Conservation (phyloP, 2,888 invertebrate species). For the Periphyllus acericola region DNA sequence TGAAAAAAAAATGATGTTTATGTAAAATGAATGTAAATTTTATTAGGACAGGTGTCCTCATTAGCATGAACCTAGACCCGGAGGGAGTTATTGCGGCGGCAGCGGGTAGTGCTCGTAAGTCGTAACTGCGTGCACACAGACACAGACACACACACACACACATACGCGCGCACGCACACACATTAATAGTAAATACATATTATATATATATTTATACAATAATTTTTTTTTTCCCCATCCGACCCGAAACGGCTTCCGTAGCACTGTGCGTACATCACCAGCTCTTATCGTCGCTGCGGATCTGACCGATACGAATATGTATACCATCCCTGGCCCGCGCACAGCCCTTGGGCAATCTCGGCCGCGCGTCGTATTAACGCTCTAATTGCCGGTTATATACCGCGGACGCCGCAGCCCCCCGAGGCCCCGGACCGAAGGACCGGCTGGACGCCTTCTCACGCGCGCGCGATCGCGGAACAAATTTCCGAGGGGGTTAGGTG, state of each 20-base stretch:
- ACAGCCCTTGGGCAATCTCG: constrained; percentile 58
- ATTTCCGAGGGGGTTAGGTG: constrained; percentile 1
- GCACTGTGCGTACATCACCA: constrained; percentile 33
- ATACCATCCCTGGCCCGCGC: constrained; percentile 8
- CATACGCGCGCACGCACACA: too few species aligned
- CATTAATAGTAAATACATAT: too few species aligned
- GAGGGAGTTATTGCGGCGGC: constrained; percentile 31
- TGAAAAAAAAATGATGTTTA: constrained; percentile 47
- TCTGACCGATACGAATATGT: neutral
- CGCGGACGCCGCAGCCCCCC: neutral
- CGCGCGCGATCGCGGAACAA: constrained; percentile 6
- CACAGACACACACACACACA: neutral
- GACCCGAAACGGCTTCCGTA: constrained; percentile 55
- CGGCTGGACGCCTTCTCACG: neutral
- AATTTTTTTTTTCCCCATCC: constrained; percentile 27
- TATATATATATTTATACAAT: neutral
- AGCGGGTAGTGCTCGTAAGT: neutral
- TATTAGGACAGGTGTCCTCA: constrained; percentile 61
- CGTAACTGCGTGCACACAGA: neutral
- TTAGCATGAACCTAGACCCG: constrained; percentile 51
- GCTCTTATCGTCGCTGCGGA: constrained; percentile 34
- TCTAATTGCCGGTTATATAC: constrained; percentile 53
- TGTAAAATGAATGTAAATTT: constrained; percentile 60
- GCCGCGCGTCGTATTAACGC: constrained; percentile 49
- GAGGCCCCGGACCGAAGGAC: neutral